A percentile compares a stretch with the other conserved stretches of the same genome.
Conservation (phyloP, 2,797 vertebrate genomes). For the Megalops cyprinoides region DNA sequence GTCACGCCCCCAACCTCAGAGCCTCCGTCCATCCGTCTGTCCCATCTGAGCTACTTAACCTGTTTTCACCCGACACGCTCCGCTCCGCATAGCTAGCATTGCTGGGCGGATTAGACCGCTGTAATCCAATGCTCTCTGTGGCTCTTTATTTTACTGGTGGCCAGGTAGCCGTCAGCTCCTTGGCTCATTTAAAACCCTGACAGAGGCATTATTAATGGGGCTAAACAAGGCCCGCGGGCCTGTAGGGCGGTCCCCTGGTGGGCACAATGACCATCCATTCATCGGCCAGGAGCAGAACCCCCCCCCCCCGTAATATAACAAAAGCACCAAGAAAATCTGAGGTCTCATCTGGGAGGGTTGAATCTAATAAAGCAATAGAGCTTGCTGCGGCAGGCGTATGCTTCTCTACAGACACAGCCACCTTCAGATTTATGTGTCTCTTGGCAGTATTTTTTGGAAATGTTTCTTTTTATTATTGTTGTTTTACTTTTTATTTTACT, state of each 20-base stretch:
- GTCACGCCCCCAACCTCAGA: too few species aligned
- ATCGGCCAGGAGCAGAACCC: too few species aligned
- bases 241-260: not conserved
- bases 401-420: too few species aligned
- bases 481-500: too few species aligned
- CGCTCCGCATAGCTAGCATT: slow-evolving; percentile 44
- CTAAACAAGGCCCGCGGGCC: too few species aligned
- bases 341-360: not conserved
- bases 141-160: slow-evolving; percentile 8
- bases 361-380: not conserved
- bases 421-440: not conserved
- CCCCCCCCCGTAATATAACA: slow-evolving; percentile 17
- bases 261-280: not conserved
- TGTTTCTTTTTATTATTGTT: too few species aligned
- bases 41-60: slow-evolving; percentile 40
- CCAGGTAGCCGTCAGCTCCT: slow-evolving; percentile 39
- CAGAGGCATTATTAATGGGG: slow-evolving; percentile 38
- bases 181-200: slow-evolving; percentile 37
- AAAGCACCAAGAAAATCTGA: slow-evolving; percentile 4
- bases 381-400: too few species aligned
- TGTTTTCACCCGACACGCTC: slow-evolving; percentile 42
- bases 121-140: slow-evolving; percentile 32
- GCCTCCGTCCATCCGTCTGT: not conserved
- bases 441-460: too few species aligned
- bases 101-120: slow-evolving; percentile 45